These are phyloP conservation scores for Atherinomorus stipes DNA, from an alignment of 2,113 vertebrate species.

Conservation along the genomic window DNA sequence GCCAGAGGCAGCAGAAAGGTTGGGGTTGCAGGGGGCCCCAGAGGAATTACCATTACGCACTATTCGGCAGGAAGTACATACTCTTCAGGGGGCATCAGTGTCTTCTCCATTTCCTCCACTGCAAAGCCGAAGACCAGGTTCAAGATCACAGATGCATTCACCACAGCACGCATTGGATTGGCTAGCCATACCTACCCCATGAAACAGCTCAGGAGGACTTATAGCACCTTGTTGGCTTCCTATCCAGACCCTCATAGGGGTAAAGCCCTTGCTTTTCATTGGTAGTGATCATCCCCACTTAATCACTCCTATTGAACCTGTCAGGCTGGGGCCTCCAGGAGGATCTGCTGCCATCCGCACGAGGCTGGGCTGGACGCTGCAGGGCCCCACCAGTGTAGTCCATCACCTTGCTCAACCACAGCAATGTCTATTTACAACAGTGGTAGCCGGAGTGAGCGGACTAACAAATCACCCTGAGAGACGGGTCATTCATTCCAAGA, in stretches of 20 bases:
- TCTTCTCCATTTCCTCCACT: not conserved
- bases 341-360: too few species aligned
- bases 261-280: not conserved
- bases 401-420: not conserved
- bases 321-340: too few species aligned
- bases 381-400: not conserved
- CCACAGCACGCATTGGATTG: not conserved
- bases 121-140: not conserved
- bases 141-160: not conserved
- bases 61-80: not conserved
- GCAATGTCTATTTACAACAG: not conserved
- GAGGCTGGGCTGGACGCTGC: not conserved
- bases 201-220: not conserved
- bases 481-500: not conserved
- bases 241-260: not conserved
- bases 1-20: not conserved
- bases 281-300: not conserved
- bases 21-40: not conserved
- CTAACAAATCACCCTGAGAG: not conserved
- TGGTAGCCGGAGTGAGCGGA: fast-evolving
- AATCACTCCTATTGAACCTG: slow-evolving; percentile 4
- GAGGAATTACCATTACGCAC: not conserved
- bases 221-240: not conserved
- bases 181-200: not conserved
- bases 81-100: not conserved